Base-by-base conservation (phyloP, 2,113 vertebrate species). In the Dicaeum eximium region DNA sequence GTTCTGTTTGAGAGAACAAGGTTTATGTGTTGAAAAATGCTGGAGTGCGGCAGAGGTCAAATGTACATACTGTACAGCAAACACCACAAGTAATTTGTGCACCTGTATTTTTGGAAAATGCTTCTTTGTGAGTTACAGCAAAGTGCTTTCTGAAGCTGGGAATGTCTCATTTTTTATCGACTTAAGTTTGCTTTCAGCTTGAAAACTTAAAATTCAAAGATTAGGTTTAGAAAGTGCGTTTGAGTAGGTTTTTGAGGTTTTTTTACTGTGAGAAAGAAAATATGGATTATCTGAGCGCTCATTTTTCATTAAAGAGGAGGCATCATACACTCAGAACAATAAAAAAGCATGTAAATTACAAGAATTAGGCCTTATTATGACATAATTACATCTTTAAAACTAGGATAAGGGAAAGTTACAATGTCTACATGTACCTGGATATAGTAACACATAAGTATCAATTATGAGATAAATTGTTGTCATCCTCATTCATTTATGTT, bases 321-420 rank as follows among this genome's bases (percentile, higher is more conserved):
- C 13, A 58, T 33, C 45, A 31, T 81, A 83, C 3, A 22, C 58
- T 50, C 71, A 65, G 54, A 86, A 72, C 7, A 91, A 40, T 56
- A 81, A 70, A 30, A 91, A 92, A 80, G 2, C 19, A 78, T 28
- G 56, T 51, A 65, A 91, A 84, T 91, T 61, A 82, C 96, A 78
- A 96, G 54, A 97, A 88, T 81, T 96, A 92, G 58, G 80, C 78
- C 56, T 96, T 88, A 81, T 93, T 93, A 94, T 95, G 88, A 71
- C 56, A 96, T 96, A 97, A 97, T 98, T 97, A 92, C 89, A 91
- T 72, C 56, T 92, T 94, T 85, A 80, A 95, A 85, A 87, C 92
- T n/a, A 97, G 97, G 80, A 93, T 97, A 95, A 97, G 96, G 50
- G 37, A 94, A 96, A 95, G 37, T 73, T 97, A 53, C 94, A 81